Percentiles rank a stretch among this genome's conserved stretches.
Conservation (phyloP, 2,888 invertebrate genomes). For the Clostera curtula region DNA sequence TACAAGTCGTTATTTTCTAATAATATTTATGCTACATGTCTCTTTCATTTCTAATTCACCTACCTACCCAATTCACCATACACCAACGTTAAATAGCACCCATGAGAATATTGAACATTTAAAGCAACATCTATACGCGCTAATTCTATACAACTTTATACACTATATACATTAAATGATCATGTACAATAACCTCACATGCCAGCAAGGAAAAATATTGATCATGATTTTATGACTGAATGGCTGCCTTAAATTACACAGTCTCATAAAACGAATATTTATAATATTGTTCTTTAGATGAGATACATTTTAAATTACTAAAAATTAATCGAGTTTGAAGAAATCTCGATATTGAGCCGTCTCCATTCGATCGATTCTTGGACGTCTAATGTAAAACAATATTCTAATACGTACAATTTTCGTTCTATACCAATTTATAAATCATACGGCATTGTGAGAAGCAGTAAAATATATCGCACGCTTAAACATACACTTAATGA, state of each 20-base stretch:
- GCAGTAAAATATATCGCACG: no score
- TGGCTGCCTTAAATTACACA: slow-evolving; percentile 65
- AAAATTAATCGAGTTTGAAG: slow-evolving; percentile 56
- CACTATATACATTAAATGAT: slow-evolving; percentile 52
- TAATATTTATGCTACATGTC: slow-evolving; percentile 32
- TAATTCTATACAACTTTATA: slow-evolving; percentile 45
- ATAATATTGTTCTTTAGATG: slow-evolving; percentile 61
- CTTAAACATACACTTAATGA: no score
- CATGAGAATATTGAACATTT: slow-evolving; percentile 65
- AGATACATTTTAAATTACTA: slow-evolving; percentile 54
- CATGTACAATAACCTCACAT: slow-evolving; percentile 27
- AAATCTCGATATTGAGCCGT: slow-evolving; percentile 56
- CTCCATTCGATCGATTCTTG: slow-evolving; percentile 24
- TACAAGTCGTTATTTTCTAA: slow-evolving; percentile 40
- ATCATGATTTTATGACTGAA: slow-evolving; percentile 39
- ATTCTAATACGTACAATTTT: slow-evolving; percentile 3
- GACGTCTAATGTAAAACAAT: slow-evolving; percentile 14
- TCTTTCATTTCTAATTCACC: slow-evolving; percentile 29
- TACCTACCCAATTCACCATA: slow-evolving; percentile 49
- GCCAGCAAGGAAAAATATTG: slow-evolving; percentile 16
- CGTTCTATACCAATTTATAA: no score
- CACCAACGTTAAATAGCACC: slow-evolving; percentile 71
- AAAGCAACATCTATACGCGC: slow-evolving; percentile 57
- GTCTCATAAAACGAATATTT: slow-evolving; percentile 59
- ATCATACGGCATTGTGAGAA: no score